Percentiles rank a stretch among this genome's conserved stretches.
Conservation (phyloP, 2,113 vertebrate genomes). For the Gasterosteus nipponicus region DNA sequence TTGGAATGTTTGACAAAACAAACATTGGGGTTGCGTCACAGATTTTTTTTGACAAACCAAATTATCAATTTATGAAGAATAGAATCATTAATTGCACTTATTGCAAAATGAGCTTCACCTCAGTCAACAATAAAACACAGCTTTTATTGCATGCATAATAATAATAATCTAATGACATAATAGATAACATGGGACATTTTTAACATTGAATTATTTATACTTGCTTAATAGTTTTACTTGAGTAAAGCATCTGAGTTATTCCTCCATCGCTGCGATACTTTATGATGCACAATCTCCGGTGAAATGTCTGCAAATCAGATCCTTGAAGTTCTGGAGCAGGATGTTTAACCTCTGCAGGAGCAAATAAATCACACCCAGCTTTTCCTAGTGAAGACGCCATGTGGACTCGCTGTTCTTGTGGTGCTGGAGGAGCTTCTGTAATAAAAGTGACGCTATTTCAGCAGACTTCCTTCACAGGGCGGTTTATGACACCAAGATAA, state of each 20-base stretch:
- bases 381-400: conserved; percentile 50
- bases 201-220: background rate
- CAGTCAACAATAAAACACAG: background rate
- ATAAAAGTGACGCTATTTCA: conserved; percentile 70
- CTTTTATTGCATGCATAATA: background rate
- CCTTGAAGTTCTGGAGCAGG: conserved; percentile 41
- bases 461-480: conserved; percentile 72
- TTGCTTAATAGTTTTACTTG: background rate
- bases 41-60: background rate
- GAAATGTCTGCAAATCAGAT: conserved; percentile 71
- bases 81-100: background rate
- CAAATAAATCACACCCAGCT: conserved; percentile 77
- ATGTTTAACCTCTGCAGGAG: conserved; percentile 53
- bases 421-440: conserved; percentile 24
- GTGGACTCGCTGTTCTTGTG: conserved; percentile 40
- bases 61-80: background rate
- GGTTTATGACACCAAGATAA: conserved; percentile 66
- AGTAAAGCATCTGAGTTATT: background rate
- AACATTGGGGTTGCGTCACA: background rate
- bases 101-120: background rate
- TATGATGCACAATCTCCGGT: conserved; percentile 58
- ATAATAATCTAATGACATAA: background rate
- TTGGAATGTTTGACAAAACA: background rate
- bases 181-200: background rate
- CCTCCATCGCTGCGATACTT: background rate